These are phyloP conservation scores for Calliphora vomitoria DNA, from an alignment of 2,888 invertebrate genomes.

Conservation along the genomic window DNA sequence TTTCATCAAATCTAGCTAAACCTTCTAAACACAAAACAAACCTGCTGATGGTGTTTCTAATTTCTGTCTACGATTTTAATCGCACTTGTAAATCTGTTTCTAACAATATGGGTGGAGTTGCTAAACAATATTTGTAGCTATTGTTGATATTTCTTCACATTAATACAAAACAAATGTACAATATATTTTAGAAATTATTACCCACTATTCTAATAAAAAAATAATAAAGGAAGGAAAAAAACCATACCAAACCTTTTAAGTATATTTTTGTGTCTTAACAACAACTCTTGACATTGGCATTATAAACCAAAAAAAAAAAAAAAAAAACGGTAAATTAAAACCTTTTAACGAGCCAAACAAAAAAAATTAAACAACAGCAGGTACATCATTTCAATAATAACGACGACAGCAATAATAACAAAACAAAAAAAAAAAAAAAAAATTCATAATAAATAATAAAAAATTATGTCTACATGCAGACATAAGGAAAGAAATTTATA, in stretches of 20 bases:
- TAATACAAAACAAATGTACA: neutral
- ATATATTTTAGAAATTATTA: constrained; percentile 47
- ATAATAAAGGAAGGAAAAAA: constrained; percentile 27
- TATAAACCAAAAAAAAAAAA: constrained; percentile 25
- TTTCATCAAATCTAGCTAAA: neutral
- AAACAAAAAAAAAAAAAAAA: too few relatives aligned
- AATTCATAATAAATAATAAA: constrained; percentile 39
- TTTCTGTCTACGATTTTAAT: constrained; percentile 46
- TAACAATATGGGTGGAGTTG: constrained; percentile 59
- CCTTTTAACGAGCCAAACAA: constrained; percentile 39
- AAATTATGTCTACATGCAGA: constrained; percentile 23
- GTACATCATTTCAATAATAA: constrained; percentile 50
- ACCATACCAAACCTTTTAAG: constrained; percentile 51
- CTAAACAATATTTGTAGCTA: constrained; percentile 25
- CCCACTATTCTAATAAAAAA: constrained; percentile 38
- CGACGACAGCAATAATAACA: constrained; percentile 13
- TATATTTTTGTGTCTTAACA: constrained; percentile 34
- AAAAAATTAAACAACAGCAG: constrained; percentile 39
- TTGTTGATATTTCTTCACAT: neutral
- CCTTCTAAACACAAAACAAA: constrained; percentile 18
- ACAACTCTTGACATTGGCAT: constrained; percentile 56
- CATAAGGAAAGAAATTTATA: constrained; percentile 44
- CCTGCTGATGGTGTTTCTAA: constrained; percentile 18
- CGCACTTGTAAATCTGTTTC: constrained; percentile 50
- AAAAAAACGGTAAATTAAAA: constrained; percentile 44